phyloP scores from a whole-genome alignment of 2,888 invertebrate genomes.

The Dermolepida albohirtum region DNA sequence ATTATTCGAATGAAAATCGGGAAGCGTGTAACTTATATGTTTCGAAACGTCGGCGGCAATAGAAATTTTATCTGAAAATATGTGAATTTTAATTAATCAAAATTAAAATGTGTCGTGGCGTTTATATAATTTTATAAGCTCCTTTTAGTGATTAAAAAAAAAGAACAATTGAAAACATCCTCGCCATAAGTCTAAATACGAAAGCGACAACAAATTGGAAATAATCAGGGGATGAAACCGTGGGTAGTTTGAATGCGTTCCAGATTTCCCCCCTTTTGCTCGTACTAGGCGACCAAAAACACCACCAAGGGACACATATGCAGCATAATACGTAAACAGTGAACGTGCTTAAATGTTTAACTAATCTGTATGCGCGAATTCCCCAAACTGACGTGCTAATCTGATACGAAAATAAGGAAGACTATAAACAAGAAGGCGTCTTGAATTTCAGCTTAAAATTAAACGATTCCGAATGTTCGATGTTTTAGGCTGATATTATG shows the following conservation, averaged over 20 bases:
- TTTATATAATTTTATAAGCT: not conserved
- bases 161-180: slow-evolving; percentile 22
- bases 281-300: slow-evolving; percentile 12
- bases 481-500: not conserved
- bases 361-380: slow-evolving; percentile 42
- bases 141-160: not conserved
- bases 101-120: not conserved
- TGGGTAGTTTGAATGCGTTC: slow-evolving; percentile 12
- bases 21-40: too few species aligned
- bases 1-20: too few species aligned
- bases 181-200: slow-evolving; percentile 21
- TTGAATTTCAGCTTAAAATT: slow-evolving; percentile 17
- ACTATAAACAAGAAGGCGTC: slow-evolving; percentile 33
- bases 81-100: not conserved
- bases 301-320: slow-evolving; percentile 38
- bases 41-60: too few species aligned
- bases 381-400: slow-evolving; percentile 29
- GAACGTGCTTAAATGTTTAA: slow-evolving; percentile 44
- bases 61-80: too few species aligned
- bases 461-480: not conserved
- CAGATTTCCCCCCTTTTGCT: slow-evolving; percentile 26
- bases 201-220: slow-evolving; percentile 37
- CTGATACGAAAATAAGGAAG: slow-evolving; percentile 44
- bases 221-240: slow-evolving; percentile 38
- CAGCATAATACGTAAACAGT: slow-evolving; percentile 39